Evolutionary conservation across 2,888 invertebrate genomes (phyloP).

Genomic region (Myopa tessellatipennis): DNA sequence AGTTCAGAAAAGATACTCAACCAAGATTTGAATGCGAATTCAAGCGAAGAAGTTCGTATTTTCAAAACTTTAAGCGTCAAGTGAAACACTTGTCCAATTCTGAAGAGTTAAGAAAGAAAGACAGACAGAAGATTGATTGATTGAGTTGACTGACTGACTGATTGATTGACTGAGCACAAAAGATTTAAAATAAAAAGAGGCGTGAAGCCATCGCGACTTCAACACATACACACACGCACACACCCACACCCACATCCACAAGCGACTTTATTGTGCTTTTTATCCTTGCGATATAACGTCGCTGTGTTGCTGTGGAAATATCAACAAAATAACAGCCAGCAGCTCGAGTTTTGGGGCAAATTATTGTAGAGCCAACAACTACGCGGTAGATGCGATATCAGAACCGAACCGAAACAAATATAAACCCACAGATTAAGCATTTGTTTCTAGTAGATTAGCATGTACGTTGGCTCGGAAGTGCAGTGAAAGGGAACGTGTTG

Average conservation of each 20-base stretch:
- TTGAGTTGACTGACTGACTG: conserved; percentile 29
- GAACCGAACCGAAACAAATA: conserved; percentile 10
- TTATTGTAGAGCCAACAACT: not conserved
- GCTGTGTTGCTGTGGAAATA: conserved; percentile 50
- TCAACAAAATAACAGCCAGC: conserved; percentile 49
- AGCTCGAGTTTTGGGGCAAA: not conserved
- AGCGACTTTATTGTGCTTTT: not conserved
- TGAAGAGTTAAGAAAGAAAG: not conserved
- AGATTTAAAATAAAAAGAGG: not conserved
- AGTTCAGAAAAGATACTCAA: no score
- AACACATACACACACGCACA: conserved; percentile 21
- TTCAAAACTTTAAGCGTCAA: no score
- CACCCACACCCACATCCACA: conserved; percentile 18
- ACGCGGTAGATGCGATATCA: not conserved
- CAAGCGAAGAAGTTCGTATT: no score
- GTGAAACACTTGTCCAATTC: no score
- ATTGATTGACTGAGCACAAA: not conserved
- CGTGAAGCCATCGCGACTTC: not conserved
- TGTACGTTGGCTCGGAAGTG: no score
- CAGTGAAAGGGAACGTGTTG: no score
- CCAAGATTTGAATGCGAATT: no score
- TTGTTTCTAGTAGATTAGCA: no score
- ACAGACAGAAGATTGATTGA: not conserved
- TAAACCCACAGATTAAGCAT: no score
- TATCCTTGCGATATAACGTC: not conserved